Evolutionary conservation across 64 coral and sea anemone species (phyloP).

Genomic region (Stylophora pistillata): DNA sequence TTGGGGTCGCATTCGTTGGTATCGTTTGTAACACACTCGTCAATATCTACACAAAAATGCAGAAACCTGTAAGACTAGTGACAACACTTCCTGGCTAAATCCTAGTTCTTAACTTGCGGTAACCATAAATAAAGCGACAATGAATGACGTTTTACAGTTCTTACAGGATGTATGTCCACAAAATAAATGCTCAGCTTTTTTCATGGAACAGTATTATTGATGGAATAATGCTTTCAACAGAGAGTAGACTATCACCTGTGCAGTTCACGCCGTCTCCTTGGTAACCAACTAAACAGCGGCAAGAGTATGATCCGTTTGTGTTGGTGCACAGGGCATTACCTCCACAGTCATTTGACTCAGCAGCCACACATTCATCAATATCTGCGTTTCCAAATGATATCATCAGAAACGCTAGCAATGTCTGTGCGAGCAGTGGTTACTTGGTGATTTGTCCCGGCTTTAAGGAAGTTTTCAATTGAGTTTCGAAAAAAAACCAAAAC

Average conservation of each 20-base stretch:
- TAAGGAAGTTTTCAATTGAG: too few species aligned
- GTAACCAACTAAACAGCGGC: conserved; percentile 17
- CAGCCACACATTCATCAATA: conserved; percentile 28
- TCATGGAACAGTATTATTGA: too few species aligned
- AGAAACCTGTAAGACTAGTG: background rate
- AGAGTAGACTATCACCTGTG: conserved; percentile 2
- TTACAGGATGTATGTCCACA: too few species aligned
- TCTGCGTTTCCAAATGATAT: conserved; percentile 16
- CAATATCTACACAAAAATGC: conserved; percentile 27
- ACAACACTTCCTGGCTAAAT: too few species aligned
- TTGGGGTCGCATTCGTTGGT: conserved; percentile 37
- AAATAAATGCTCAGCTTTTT: too few species aligned
- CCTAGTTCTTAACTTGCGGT: too few species aligned
- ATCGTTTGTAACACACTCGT: conserved; percentile 43
- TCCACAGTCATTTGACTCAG: conserved; percentile 1
- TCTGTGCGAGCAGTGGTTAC: background rate
- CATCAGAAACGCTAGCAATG: background rate
- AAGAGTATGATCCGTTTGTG: conserved; percentile 19
- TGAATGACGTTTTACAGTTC: too few species aligned
- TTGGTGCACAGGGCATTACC: conserved; percentile 14
- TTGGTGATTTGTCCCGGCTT: too few species aligned
- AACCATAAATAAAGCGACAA: too few species aligned
- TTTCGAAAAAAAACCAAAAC: too few species aligned
- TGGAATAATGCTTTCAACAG: too few species aligned
- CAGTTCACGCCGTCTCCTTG: conserved; percentile 34